Evolutionary conservation across 2,888 invertebrate genomes (phyloP).

Genomic region (Acanthosepion esculentum): DNA sequence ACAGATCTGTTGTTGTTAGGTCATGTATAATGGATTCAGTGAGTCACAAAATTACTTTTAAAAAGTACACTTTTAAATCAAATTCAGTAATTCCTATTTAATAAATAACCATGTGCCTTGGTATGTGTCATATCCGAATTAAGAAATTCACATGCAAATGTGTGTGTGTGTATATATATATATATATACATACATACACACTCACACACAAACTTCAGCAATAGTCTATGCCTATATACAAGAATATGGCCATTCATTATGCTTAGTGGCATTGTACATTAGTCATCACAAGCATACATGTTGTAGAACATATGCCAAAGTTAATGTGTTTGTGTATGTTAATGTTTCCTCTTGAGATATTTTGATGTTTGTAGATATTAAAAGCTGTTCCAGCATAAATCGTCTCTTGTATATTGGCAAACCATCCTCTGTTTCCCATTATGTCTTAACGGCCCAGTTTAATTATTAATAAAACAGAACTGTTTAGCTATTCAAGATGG

Average conservation of each 20-base stretch:
- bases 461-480: constrained; percentile 33
- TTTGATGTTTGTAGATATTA: constrained; percentile 33
- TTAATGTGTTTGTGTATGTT: constrained; percentile 5
- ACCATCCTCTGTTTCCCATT: constrained; percentile 11
- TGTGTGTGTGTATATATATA: background rate
- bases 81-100: background rate
- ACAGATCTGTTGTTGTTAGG: background rate
- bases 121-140: background rate
- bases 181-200: background rate
- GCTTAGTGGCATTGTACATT: background rate
- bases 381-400: constrained; percentile 33
- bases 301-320: background rate
- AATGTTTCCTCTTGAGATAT: constrained; percentile 33
- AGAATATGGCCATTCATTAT: background rate
- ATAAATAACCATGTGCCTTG: background rate
- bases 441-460: background rate
- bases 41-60: background rate
- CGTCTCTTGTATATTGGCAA: constrained; percentile 20
- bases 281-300: background rate
- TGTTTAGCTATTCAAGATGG: constrained; percentile 22
- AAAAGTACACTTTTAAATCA: background rate
- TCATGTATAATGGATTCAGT: background rate
- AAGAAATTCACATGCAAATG: background rate
- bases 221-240: background rate
- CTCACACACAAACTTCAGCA: background rate